Conservation (phyloP, 2,888 invertebrate species). For the Eueremaeus valkanovi region DNA sequence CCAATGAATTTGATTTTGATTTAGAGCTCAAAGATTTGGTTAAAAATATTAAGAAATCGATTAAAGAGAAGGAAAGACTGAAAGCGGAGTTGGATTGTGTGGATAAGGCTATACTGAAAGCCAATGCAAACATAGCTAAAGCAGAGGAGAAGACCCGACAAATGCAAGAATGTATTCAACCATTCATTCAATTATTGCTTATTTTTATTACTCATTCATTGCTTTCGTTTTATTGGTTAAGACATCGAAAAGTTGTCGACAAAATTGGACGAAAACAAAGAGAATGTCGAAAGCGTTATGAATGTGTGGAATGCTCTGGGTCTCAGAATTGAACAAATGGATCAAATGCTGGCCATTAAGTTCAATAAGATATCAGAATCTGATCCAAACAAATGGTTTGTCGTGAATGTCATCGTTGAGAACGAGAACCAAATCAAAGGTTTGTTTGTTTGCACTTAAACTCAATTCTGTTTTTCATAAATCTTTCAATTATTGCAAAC, state of each 20-base stretch:
- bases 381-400: slow-evolving; percentile 28
- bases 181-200: not conserved
- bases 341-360: not conserved
- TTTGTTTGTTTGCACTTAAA: no score
- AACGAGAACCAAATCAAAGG: not conserved
- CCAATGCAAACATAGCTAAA: not conserved
- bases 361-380: slow-evolving; percentile 17
- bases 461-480: not conserved
- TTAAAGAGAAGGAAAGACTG: not conserved
- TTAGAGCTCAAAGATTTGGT: not conserved
- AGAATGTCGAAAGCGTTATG: slow-evolving; percentile 22
- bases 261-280: slow-evolving; percentile 20
- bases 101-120: slow-evolving; percentile 8
- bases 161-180: not conserved
- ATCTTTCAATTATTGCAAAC: not conserved
- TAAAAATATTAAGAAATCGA: not conserved
- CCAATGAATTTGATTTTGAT: not conserved
- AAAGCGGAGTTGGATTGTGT: not conserved
- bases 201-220: not conserved
- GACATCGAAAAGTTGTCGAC: slow-evolving; percentile 10
- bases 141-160: not conserved
- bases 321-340: not conserved
- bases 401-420: not conserved
- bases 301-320: slow-evolving; percentile 22
- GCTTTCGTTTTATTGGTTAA: not conserved